Percentiles rank a stretch among this genome's conserved stretches.
These are phyloP conservation scores for Phodopus roborovskii DNA, from an alignment of 2,113 vertebrate genomes.

Conservation along the genomic window DNA sequence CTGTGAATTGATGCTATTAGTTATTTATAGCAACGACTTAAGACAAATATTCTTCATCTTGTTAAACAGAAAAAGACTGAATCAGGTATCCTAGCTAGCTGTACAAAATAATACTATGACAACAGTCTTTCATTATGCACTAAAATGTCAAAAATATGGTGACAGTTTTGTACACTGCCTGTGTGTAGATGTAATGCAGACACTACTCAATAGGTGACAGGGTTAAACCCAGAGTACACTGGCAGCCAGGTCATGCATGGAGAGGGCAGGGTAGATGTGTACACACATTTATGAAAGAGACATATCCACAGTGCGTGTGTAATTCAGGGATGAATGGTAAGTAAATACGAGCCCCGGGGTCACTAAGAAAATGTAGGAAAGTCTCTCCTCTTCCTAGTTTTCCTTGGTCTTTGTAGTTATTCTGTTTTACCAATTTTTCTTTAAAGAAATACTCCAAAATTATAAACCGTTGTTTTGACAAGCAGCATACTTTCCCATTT, in stretches of 20 bases:
- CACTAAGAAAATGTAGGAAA: neutral
- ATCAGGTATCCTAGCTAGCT: neutral
- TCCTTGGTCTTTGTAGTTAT: neutral
- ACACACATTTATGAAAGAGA: neutral
- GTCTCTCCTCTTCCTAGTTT: neutral
- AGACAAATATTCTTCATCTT: neutral
- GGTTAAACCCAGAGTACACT: neutral
- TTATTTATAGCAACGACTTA: neutral
- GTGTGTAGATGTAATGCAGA: neutral
- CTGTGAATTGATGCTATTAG: neutral
- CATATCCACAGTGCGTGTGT: neutral
- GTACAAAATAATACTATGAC: neutral
- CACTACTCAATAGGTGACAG: neutral
- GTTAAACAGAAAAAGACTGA: neutral
- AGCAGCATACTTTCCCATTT: neutral
- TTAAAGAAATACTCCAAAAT: neutral
- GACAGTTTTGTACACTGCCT: neutral
- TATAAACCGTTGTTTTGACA: neutral
- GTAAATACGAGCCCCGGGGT: neutral
- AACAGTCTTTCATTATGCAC: neutral
- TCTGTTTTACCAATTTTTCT: conserved; percentile 10
- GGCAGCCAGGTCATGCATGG: neutral
- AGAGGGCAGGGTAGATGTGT: neutral
- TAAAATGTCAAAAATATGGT: neutral
- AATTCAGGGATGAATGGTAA: neutral